These are phyloP conservation scores for Petrocephalus schoutedeni DNA, from an alignment of 2,797 vertebrate genomes.

Conservation along the genomic window DNA sequence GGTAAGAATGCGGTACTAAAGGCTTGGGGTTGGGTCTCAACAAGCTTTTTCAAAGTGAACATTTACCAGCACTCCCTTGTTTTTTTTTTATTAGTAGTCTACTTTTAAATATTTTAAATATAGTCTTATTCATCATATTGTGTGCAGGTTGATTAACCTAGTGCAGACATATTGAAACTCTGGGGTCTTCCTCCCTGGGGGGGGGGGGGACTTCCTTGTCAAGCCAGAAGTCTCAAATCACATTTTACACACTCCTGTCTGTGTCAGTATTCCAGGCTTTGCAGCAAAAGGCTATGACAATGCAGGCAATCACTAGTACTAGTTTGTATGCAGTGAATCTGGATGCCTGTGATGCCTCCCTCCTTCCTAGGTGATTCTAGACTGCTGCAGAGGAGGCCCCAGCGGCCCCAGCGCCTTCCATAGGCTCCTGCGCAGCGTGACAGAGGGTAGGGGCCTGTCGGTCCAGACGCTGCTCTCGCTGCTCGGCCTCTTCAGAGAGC, in stretches of 20 bases:
- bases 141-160: neutral
- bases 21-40: neutral
- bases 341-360: neutral
- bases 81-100: neutral
- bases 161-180: neutral
- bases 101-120: neutral
- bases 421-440: constrained; percentile 51
- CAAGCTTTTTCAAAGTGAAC: neutral
- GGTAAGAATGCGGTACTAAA: constrained; percentile 23
- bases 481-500: constrained; percentile 49
- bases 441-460: constrained; percentile 34
- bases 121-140: neutral
- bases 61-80: neutral
- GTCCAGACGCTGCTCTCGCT: constrained; percentile 44
- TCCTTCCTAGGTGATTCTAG: constrained; percentile 47
- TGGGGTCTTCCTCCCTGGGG: neutral
- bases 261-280: too few relatives aligned
- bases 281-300: too few relatives aligned
- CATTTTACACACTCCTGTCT: too few relatives aligned
- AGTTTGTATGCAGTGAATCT: too few relatives aligned
- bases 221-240: neutral
- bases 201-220: neutral
- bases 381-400: constrained; percentile 50
- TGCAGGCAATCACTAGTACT: too few relatives aligned
- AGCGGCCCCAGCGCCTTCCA: constrained; percentile 40